These are phyloP conservation scores for Xestia sexstrigata DNA, from an alignment of 2,888 invertebrate genomes.

Conservation along the genomic window DNA sequence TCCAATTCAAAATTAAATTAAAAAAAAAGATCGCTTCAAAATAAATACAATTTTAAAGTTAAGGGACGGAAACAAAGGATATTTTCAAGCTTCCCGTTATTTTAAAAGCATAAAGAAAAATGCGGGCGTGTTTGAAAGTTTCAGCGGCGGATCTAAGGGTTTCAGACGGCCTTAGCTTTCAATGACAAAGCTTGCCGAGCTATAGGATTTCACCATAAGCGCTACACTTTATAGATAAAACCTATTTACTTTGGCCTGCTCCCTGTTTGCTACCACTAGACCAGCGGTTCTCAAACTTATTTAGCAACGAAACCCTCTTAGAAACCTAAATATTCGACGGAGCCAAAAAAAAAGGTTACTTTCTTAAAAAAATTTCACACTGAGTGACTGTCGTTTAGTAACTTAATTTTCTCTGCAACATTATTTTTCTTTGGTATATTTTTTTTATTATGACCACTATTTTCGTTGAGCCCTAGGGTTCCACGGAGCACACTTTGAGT, in stretches of 20 bases:
- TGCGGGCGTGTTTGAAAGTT: conserved; percentile 75
- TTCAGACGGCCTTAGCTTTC: conserved; percentile 67
- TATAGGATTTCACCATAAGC: conserved; percentile 66
- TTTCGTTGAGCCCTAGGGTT: too few species aligned
- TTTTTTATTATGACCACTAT: too few species aligned
- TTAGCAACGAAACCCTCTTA: too few species aligned
- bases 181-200: conserved; percentile 69
- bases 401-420: too few species aligned
- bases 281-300: too few species aligned
- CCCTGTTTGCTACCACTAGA: conserved; percentile 7
- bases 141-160: conserved; percentile 73
- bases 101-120: conserved; percentile 70
- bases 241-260: conserved; percentile 53
- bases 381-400: too few species aligned
- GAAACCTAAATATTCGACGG: too few species aligned
- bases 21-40: conserved; percentile 38
- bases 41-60: conserved; percentile 54
- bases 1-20: conserved; percentile 26
- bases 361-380: too few species aligned
- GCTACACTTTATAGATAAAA: conserved; percentile 60
- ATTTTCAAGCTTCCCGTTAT: conserved; percentile 65
- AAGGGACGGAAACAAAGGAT: conserved; percentile 59
- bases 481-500: too few species aligned
- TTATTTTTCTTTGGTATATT: too few species aligned
- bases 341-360: too few species aligned